Percentiles rank a stretch among this genome's conserved stretches.
Conservation (phyloP, 2,888 invertebrate genomes). For the Drosophila greeni region DNA sequence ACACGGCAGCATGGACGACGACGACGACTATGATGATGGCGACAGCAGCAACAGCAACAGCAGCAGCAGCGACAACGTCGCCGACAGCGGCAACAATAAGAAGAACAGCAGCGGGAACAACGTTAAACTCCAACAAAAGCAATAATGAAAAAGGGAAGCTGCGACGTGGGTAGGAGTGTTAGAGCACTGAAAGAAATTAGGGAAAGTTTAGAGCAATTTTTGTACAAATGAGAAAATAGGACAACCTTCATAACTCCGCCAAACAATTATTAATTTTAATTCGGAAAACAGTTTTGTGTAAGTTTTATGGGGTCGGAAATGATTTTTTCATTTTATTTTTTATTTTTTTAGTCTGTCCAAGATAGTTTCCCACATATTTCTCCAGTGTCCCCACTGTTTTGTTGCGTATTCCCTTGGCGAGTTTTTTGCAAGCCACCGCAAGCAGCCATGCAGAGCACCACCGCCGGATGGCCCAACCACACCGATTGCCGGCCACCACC, state of each 20-base stretch:
- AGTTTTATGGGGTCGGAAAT: neutral
- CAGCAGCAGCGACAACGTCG: constrained; percentile 24
- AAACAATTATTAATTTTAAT: too few relatives aligned
- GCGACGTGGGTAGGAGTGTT: constrained; percentile 38
- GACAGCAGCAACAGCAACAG: constrained; percentile 10
- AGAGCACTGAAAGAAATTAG: constrained; percentile 9
- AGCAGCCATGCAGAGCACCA: constrained; percentile 41
- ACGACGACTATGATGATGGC: constrained; percentile 36
- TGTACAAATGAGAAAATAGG: too few relatives aligned
- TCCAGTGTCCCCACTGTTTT: constrained; percentile 36
- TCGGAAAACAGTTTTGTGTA: too few relatives aligned
- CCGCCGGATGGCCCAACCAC: constrained; percentile 1
- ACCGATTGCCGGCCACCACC: constrained; percentile 5
- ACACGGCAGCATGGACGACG: constrained; percentile 48
- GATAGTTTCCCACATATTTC: neutral
- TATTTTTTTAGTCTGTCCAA: neutral
- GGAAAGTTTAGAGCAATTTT: too few relatives aligned
- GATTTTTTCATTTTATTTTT: neutral
- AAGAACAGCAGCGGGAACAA: constrained; percentile 12
- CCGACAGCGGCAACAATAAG: constrained; percentile 33
- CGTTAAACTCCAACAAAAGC: constrained; percentile 34
- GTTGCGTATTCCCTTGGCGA: constrained; percentile 51
- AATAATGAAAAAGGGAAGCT: constrained; percentile 33
- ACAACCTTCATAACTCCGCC: too few relatives aligned
- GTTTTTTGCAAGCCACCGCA: constrained; percentile 53